phyloP scores from a whole-genome alignment of 2,113 vertebrate species.

The Macrotis lagotis region DNA sequence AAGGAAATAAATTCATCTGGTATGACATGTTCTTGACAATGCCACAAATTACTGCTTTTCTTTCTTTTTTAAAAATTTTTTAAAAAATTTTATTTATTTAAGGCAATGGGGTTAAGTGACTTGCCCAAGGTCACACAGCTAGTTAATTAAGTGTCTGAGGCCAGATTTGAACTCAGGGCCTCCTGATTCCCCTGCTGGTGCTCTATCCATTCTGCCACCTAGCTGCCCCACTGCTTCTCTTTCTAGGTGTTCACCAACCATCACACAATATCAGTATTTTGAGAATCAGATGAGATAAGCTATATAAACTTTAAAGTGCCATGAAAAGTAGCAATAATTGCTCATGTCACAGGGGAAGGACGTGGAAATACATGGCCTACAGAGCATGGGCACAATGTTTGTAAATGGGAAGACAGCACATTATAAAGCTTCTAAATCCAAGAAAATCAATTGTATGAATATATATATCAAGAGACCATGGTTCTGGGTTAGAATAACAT shows the following conservation, averaged over 20 bases:
- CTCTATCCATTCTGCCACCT: no score
- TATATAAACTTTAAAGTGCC: not conserved
- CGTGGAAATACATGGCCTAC: not conserved
- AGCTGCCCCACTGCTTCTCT: not conserved
- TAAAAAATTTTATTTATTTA: no score
- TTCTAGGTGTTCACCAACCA: not conserved
- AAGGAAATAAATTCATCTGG: not conserved
- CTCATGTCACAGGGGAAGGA: not conserved
- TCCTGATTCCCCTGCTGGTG: no score
- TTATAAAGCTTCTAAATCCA: not conserved
- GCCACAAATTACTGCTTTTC: not conserved
- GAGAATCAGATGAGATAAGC: not conserved
- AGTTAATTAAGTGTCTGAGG: no score
- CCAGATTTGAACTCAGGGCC: no score
- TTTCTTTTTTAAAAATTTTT: no score
- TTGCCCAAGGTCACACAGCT: no score
- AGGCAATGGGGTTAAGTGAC: no score
- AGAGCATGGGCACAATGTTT: not conserved
- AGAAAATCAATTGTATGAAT: not conserved
- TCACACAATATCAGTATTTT: not conserved
- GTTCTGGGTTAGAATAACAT: not conserved
- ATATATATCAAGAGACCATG: not conserved
- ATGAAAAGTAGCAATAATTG: not conserved
- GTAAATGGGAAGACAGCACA: not conserved
- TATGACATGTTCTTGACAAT: not conserved